A percentile compares a stretch with the other conserved stretches of the same genome.
These are phyloP conservation scores for Mermis nigrescens DNA, from an alignment of 2,888 invertebrate species.

Conservation along the genomic window DNA sequence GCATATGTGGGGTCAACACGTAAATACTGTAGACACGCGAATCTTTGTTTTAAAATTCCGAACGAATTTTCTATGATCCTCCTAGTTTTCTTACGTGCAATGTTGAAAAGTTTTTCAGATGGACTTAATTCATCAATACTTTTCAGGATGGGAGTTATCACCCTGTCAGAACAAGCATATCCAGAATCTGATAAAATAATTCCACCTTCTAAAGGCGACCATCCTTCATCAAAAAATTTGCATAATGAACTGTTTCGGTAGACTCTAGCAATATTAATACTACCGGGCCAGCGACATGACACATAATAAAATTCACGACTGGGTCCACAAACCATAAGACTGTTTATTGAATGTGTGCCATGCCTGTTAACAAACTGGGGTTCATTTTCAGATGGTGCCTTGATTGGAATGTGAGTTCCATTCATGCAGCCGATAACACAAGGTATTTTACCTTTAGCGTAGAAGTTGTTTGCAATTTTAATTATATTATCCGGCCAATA, in stretches of 20 bases:
- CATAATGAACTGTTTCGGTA: not conserved
- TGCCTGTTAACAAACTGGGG: not conserved
- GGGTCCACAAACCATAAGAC: not conserved
- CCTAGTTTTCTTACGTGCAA: not conserved
- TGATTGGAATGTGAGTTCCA: not conserved
- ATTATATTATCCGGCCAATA: not conserved
- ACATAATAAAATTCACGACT: not conserved
- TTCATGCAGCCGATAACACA: too few species aligned
- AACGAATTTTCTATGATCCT: not conserved
- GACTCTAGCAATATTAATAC: not conserved
- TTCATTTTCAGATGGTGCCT: not conserved
- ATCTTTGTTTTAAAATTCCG: not conserved
- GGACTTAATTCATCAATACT: not conserved
- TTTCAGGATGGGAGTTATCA: not conserved
- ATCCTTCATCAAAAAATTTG: not conserved
- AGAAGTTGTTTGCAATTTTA: not conserved
- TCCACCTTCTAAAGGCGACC: not conserved
- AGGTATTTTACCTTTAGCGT: not conserved
- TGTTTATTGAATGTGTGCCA: not conserved
- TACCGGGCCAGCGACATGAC: not conserved
- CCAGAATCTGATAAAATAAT: not conserved
- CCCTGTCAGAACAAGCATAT: not conserved
- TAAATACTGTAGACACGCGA: not conserved
- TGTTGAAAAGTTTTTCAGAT: not conserved
- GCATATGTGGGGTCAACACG: not conserved